A percentile compares a stretch with the other conserved stretches of the same genome.
Evolutionary conservation across 2,797 vertebrate genomes (phyloP).

Genomic region (Neosilurus mollespiculum): DNA sequence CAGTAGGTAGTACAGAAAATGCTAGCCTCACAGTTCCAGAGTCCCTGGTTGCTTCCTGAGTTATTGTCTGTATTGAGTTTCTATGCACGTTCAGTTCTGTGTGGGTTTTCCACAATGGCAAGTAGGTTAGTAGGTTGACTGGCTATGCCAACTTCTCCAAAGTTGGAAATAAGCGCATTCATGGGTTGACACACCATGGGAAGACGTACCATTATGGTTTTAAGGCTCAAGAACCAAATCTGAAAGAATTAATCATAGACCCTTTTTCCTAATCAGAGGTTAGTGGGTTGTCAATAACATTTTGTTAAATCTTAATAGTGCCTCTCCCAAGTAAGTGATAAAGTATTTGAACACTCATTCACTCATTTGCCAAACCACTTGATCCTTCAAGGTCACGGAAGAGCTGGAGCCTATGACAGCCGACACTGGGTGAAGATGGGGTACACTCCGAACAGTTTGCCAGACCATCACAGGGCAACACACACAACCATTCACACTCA

Average conservation of each 20-base stretch:
- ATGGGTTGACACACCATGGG: neutral
- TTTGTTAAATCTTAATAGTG: too few species aligned
- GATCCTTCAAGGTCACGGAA: too few species aligned
- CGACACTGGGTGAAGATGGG: too few species aligned
- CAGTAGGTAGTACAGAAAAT: neutral
- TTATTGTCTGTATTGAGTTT: neutral
- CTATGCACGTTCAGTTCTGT: neutral
- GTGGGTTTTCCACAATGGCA: neutral
- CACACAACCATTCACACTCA: too few species aligned
- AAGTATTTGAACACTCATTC: too few species aligned
- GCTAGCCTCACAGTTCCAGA: conserved; percentile 16
- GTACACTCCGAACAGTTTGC: too few species aligned
- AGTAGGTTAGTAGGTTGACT: neutral
- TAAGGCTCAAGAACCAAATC: neutral
- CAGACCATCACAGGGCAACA: too few species aligned
- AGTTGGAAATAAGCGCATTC: neutral
- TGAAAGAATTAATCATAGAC: neutral
- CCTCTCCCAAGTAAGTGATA: too few species aligned
- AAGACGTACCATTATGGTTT: neutral
- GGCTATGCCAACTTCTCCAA: neutral
- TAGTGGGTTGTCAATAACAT: neutral
- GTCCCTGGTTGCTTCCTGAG: neutral
- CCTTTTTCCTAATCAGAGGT: neutral
- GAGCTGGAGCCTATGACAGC: too few species aligned
- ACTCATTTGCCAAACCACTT: too few species aligned